A percentile compares a stretch with the other conserved stretches of the same genome.
Conservation (phyloP, 1,140 invertebrate genomes). For the Bactericera cockerelli region DNA sequence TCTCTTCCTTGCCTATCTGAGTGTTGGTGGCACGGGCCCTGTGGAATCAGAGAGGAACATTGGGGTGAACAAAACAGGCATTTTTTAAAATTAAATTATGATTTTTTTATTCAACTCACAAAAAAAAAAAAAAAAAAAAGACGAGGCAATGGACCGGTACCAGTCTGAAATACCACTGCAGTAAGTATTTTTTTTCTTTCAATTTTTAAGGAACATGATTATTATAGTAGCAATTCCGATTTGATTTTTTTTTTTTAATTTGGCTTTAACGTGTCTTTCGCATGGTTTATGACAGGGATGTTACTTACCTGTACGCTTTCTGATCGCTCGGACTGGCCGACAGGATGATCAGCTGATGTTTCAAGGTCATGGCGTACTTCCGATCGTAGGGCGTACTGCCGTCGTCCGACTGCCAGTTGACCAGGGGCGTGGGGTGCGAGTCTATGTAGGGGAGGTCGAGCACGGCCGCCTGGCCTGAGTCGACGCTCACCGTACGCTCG, state of each 20-base stretch:
- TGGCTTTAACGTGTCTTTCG: no score
- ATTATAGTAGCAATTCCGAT: no score
- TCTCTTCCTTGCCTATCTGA: slow-evolving; percentile 70
- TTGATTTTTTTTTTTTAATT: no score
- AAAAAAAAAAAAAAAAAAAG: no score
- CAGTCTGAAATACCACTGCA: no score
- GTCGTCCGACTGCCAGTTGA: slow-evolving; percentile 67
- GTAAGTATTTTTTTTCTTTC: not conserved
- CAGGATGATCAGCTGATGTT: slow-evolving; percentile 66
- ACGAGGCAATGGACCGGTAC: no score
- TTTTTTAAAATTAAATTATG: no score
- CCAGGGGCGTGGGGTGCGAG: slow-evolving; percentile 62
- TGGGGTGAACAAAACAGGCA: no score
- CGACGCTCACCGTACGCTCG: slow-evolving; percentile 47
- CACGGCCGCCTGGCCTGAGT: slow-evolving; percentile 63
- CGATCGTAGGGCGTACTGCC: slow-evolving; percentile 52
- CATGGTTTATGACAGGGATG: no score
- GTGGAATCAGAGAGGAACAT: slow-evolving; percentile 22
- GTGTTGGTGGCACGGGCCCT: slow-evolving; percentile 72
- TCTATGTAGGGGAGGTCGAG: slow-evolving; percentile 64
- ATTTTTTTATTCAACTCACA: not conserved
- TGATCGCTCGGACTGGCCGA: slow-evolving; percentile 51
- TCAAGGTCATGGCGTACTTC: slow-evolving; percentile 58
- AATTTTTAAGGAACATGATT: no score
- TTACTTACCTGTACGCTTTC: slow-evolving; percentile 51